These are phyloP conservation scores for Phthorimaea operculella DNA, from an alignment of 1,140 invertebrate genomes.

Conservation along the genomic window DNA sequence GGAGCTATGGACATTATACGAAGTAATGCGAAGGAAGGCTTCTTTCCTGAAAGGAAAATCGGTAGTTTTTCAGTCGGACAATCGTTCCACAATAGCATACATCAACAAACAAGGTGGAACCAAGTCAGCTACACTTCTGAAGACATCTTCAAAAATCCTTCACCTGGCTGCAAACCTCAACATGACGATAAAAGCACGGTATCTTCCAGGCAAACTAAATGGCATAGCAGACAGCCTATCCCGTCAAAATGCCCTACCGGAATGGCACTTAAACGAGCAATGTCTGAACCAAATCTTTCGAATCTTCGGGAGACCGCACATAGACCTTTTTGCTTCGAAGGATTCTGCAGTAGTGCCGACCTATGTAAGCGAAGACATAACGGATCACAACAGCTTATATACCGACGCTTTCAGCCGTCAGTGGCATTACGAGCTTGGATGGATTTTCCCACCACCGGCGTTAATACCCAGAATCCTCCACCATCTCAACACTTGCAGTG, in stretches of 20 bases:
- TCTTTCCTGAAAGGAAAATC: no score
- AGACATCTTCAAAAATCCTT: neutral
- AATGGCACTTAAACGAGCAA: conserved; percentile 23
- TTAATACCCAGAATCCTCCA: conserved; percentile 22
- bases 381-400: conserved; percentile 19
- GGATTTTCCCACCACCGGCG: conserved; percentile 28
- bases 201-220: conserved; percentile 25
- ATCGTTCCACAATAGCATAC: no score
- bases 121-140: neutral
- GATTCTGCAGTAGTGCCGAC: conserved; percentile 17
- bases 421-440: conserved; percentile 25
- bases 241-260: conserved; percentile 15
- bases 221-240: conserved; percentile 11
- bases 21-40: no score
- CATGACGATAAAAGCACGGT: conserved; percentile 11
- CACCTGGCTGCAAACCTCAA: neutral
- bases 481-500: conserved; percentile 5
- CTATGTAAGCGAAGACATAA: conserved; percentile 22
- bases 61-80: no score
- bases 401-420: conserved; percentile 25
- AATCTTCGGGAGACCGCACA: conserved; percentile 21
- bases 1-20: no score
- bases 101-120: no score
- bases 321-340: conserved; percentile 28
- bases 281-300: conserved; percentile 18